A percentile compares a stretch with the other conserved stretches of the same genome.
phyloP scores from a whole-genome alignment of 2,888 invertebrate species.

The Ennomos fuscantarius region DNA sequence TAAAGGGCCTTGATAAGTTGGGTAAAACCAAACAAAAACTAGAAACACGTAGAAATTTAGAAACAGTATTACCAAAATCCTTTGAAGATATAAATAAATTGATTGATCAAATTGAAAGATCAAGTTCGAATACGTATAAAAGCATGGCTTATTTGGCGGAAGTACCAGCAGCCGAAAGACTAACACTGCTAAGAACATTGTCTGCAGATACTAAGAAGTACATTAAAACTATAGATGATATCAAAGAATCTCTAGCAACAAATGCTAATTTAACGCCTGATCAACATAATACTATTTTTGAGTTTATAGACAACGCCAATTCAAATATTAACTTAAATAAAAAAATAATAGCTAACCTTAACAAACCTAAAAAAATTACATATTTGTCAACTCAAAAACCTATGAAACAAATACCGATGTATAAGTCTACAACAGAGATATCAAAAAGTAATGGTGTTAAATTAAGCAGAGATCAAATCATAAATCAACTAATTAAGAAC shows the following conservation, averaged over 20 bases:
- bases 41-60: constrained; percentile 51
- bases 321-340: constrained; percentile 54
- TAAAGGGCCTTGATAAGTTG: constrained; percentile 55
- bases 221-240: constrained; percentile 50
- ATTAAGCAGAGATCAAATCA: constrained; percentile 62
- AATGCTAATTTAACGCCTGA: constrained; percentile 44
- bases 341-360: constrained; percentile 50
- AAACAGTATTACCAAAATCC: constrained; percentile 44
- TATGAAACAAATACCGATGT: neutral
- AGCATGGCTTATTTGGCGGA: constrained; percentile 49
- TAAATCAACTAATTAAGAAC: constrained; percentile 69
- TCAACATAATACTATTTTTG: constrained; percentile 47
- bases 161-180: constrained; percentile 55
- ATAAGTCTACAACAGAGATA: neutral
- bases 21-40: constrained; percentile 30
- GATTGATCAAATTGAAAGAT: constrained; percentile 53
- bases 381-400: constrained; percentile 2
- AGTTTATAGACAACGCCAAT: constrained; percentile 57
- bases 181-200: constrained; percentile 63
- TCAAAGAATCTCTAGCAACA: constrained; percentile 46
- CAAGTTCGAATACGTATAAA: constrained; percentile 59
- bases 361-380: constrained; percentile 33
- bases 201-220: constrained; percentile 55
- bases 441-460: constrained; percentile 38
- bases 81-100: constrained; percentile 54